Conservation (phyloP, 2,888 invertebrate genomes). For the Mythimna albipuncta region DNA sequence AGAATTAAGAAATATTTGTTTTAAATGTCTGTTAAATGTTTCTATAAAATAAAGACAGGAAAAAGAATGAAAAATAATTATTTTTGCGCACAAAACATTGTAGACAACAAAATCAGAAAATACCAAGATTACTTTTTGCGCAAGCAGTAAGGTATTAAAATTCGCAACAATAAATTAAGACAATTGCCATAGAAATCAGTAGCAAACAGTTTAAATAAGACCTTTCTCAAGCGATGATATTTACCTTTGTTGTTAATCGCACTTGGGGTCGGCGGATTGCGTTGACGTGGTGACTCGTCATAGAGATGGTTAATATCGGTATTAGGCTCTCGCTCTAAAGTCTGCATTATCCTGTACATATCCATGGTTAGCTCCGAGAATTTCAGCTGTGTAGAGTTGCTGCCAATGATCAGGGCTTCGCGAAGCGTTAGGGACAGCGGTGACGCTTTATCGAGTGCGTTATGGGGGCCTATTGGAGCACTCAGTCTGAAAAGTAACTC, state of each 20-base stretch:
- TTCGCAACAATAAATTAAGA: slow-evolving; percentile 23
- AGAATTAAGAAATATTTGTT: neutral
- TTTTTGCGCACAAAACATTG: too few species aligned
- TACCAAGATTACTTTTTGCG: neutral
- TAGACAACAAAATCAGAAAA: neutral
- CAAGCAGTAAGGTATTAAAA: neutral
- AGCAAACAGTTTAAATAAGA: neutral
- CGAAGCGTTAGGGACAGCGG: slow-evolving; percentile 97
- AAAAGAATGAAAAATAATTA: too few species aligned
- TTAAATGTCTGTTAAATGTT: neutral
- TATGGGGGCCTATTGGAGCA: slow-evolving; percentile 93
- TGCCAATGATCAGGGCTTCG: slow-evolving; percentile 98
- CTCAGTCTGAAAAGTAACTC: slow-evolving; percentile 91
- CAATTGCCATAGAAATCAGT: neutral
- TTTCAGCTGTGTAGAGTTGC: slow-evolving; percentile 98
- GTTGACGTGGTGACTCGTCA: slow-evolving; percentile 85
- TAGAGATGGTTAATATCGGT: slow-evolving; percentile 94
- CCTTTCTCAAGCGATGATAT: neutral
- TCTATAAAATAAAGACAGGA: too few species aligned
- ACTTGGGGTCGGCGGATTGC: slow-evolving; percentile 88
- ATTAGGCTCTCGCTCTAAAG: slow-evolving; percentile 97
- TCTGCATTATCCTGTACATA: slow-evolving; percentile 99
- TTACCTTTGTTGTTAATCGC: slow-evolving; percentile 79
- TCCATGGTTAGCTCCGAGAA: slow-evolving; percentile 99
- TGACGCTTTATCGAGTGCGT: slow-evolving; percentile 93